These are phyloP conservation scores for Machimus rusticus DNA, from an alignment of 2,888 invertebrate genomes.

Conservation along the genomic window DNA sequence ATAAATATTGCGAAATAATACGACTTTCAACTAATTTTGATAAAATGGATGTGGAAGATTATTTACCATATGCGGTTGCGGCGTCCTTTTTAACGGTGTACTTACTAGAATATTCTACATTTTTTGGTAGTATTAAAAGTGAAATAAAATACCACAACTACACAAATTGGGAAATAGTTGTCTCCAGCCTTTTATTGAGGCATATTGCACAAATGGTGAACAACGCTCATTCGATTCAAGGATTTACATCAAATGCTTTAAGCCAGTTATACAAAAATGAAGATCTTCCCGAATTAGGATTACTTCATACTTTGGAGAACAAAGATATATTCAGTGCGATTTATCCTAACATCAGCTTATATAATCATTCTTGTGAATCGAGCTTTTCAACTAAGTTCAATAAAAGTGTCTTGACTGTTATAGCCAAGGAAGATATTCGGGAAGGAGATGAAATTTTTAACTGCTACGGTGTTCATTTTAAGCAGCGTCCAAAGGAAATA, in stretches of 20 bases:
- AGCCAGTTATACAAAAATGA: not conserved
- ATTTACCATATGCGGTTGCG: conserved; percentile 74
- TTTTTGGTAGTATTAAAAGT: conserved; percentile 60
- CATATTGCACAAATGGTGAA: conserved; percentile 78
- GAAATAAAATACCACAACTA: not conserved
- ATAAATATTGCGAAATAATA: conserved; percentile 58
- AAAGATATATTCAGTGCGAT: conserved; percentile 77
- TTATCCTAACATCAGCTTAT: conserved; percentile 83
- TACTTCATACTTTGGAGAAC: conserved; percentile 52
- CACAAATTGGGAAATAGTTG: conserved; percentile 58
- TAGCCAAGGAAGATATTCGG: conserved; percentile 70
- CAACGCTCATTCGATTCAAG: conserved; percentile 75
- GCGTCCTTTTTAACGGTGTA: conserved; percentile 72
- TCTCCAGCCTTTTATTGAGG: conserved; percentile 73
- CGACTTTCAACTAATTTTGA: conserved; percentile 76
- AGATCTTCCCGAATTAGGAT: conserved; percentile 41
- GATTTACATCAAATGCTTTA: not conserved
- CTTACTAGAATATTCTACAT: conserved; percentile 69
- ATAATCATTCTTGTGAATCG: conserved; percentile 91
- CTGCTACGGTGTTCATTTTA: conserved; percentile 83
- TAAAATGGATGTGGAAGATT: conserved; percentile 71
- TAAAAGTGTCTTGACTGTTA: conserved; percentile 73
- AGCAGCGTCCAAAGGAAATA: conserved; percentile 68
- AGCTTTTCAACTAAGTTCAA: conserved; percentile 80
- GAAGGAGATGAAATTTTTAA: conserved; percentile 78